Percentiles rank a stretch among this genome's conserved stretches.
Conservation (phyloP, 1,140 invertebrate species). For the Pararge aegeria region DNA sequence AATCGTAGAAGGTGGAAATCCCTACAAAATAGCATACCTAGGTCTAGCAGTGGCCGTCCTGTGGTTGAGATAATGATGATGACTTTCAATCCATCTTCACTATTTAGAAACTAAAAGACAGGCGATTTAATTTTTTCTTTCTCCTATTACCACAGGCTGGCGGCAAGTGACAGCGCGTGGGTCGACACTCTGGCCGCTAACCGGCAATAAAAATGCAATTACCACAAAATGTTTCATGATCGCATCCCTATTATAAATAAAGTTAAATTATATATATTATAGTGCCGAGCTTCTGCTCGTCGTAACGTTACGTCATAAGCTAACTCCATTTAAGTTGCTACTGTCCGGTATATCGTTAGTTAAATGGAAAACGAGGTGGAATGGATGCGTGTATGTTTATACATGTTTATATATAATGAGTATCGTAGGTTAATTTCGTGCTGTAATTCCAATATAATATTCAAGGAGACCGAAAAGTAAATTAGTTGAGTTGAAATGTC, state of each 20-base stretch:
- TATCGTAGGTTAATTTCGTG: constrained; percentile 76
- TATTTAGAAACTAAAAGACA: no score
- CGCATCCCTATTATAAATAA: constrained; percentile 61
- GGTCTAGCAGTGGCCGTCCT: no score
- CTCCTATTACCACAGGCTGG: constrained; percentile 39
- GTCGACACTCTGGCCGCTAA: constrained; percentile 40
- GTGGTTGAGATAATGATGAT: no score
- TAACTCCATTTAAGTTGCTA: constrained; percentile 71
- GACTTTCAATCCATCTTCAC: no score
- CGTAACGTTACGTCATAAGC: constrained; percentile 45
- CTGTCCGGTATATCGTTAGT: constrained; percentile 60
- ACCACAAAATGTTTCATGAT: constrained; percentile 66
- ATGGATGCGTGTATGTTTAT: constrained; percentile 75
- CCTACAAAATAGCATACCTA: no score
- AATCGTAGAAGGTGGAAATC: no score
- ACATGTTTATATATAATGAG: constrained; percentile 78
- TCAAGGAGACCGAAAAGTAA: background rate
- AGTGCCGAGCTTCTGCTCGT: constrained; percentile 39
- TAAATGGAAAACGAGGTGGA: constrained; percentile 51
- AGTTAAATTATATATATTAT: constrained; percentile 43
- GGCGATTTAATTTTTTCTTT: background rate
- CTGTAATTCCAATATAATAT: constrained; percentile 49
- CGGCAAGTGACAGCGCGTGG: constrained; percentile 38
- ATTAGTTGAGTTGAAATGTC: background rate
- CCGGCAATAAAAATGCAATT: constrained; percentile 61